Evolutionary conservation across 1,140 invertebrate genomes (phyloP).

Genomic region (Hesperophylax magnus): DNA sequence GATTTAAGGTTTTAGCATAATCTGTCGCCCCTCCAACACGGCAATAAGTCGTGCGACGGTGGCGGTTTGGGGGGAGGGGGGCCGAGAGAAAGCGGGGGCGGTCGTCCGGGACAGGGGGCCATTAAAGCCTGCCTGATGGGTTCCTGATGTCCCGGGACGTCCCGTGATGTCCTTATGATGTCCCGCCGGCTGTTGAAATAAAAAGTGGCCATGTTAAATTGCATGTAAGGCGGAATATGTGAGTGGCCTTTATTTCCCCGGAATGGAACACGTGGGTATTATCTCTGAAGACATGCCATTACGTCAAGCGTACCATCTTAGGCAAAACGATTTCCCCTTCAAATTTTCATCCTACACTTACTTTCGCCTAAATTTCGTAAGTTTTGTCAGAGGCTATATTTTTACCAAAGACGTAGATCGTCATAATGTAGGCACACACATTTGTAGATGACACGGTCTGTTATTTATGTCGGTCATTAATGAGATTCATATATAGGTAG

Average conservation of each 20-base stretch:
- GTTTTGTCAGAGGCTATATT: too few species aligned
- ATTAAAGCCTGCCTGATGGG: slow-evolving; percentile 48
- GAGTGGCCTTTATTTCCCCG: slow-evolving; percentile 42
- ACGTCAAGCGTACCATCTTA: neutral
- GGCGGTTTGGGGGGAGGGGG: neutral
- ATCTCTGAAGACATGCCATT: slow-evolving; percentile 26
- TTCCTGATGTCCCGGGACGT: slow-evolving; percentile 58
- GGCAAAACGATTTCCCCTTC: too few species aligned
- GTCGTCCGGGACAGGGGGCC: neutral
- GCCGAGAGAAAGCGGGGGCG: neutral
- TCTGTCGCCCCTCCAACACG: neutral
- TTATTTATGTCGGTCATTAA: too few species aligned
- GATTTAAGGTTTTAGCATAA: slow-evolving; percentile 27
- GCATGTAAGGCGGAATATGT: slow-evolving; percentile 36
- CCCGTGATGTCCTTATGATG: slow-evolving; percentile 44
- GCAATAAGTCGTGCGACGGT: neutral
- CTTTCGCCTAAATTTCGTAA: too few species aligned
- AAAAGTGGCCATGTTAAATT: slow-evolving; percentile 51
- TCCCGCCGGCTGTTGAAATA: slow-evolving; percentile 38
- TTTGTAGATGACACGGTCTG: too few species aligned
- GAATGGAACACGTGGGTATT: slow-evolving; percentile 11
- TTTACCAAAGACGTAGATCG: too few species aligned
- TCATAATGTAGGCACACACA: too few species aligned
- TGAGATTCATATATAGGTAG: too few species aligned
- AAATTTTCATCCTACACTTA: too few species aligned